Evolutionary conservation across 1,140 invertebrate genomes (phyloP).

Genomic region (Trinorchestia longiramus): DNA sequence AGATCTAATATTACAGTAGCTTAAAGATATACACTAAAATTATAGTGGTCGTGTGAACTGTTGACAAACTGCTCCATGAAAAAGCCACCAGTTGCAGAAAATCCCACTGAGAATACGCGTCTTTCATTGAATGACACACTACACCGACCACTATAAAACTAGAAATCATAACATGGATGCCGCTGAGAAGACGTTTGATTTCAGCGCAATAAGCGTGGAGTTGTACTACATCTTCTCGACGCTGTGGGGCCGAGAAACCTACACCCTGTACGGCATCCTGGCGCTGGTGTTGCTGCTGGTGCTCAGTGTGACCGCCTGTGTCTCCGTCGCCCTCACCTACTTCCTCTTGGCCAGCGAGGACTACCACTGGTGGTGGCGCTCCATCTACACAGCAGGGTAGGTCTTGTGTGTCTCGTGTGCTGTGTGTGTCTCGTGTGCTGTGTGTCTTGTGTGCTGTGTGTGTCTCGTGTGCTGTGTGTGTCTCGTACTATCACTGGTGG

Average conservation of each 20-base stretch:
- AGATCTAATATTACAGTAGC: no score
- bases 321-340: conserved; percentile 74
- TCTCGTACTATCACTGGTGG: no score
- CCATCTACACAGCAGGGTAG: conserved; percentile 64
- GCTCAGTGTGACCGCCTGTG: conserved; percentile 73
- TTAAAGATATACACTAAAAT: no score
- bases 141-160: no score
- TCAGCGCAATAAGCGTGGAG: conserved; percentile 74
- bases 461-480: not conserved
- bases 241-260: conserved; percentile 74
- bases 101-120: no score
- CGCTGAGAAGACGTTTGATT: no score
- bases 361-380: conserved; percentile 75
- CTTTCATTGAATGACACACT: no score
- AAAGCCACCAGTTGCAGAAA: no score
- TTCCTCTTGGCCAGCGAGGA: conserved; percentile 72
- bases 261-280: conserved; percentile 72
- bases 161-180: no score
- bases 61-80: no score
- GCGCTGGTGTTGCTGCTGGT: conserved; percentile 74
- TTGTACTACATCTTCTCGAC: conserved; percentile 75
- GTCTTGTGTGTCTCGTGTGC: not conserved
- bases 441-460: not conserved
- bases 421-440: not conserved
- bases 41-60: no score